These are phyloP conservation scores for Apteryx mantelli DNA, from an alignment of 2,113 vertebrate genomes.

Conservation along the genomic window DNA sequence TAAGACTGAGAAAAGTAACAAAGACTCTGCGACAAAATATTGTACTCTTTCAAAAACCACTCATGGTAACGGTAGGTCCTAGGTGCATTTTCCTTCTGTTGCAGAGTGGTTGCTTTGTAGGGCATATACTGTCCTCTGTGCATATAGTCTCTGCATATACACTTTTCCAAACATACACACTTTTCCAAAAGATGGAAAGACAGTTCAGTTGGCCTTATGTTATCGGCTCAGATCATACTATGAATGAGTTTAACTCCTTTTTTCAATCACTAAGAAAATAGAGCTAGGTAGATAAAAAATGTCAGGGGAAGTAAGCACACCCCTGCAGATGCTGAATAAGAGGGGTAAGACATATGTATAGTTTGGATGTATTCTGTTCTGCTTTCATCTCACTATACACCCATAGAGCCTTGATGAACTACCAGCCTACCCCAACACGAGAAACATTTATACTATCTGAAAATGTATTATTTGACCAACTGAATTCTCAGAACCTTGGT, in stretches of 20 bases:
- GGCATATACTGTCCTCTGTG: too few relatives aligned
- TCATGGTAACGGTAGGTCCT: background rate
- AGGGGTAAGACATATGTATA: background rate
- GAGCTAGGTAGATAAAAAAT: background rate
- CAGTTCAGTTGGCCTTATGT: background rate
- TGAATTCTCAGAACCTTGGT: background rate
- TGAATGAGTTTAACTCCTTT: background rate
- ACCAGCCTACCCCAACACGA: background rate
- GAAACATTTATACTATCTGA: background rate
- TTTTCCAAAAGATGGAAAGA: background rate
- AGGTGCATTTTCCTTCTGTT: background rate
- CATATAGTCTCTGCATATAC: background rate
- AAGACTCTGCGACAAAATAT: background rate
- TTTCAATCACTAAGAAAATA: background rate
- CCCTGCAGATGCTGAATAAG: background rate
- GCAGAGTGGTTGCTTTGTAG: background rate
- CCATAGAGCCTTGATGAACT: background rate
- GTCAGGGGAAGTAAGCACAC: background rate
- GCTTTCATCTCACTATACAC: background rate
- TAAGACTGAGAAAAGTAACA: background rate
- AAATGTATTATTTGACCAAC: background rate
- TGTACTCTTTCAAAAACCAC: background rate
- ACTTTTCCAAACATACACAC: background rate
- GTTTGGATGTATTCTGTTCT: background rate
- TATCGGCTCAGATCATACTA: background rate